Conservation (phyloP, 2,888 invertebrate genomes). For the Gari tellinella region DNA sequence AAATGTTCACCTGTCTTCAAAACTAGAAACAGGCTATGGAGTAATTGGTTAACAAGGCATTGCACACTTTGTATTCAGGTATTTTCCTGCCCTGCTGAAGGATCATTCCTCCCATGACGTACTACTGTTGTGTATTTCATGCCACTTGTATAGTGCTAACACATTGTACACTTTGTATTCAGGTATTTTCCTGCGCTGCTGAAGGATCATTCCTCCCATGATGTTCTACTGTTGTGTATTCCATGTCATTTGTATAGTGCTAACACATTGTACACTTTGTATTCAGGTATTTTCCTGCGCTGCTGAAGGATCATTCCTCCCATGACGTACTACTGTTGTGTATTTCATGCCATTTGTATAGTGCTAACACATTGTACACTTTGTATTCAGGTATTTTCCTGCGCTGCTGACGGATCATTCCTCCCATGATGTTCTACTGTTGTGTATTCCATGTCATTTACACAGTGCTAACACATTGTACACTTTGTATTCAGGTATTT, state of each 20-base stretch:
- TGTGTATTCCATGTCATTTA: conserved; percentile 91
- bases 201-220: conserved; percentile 93
- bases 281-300: conserved; percentile 85
- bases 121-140: conserved; percentile 89
- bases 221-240: conserved; percentile 90
- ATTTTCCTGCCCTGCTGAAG: conserved; percentile 89
- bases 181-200: conserved; percentile 87
- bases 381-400: conserved; percentile 83
- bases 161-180: background rate
- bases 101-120: conserved; percentile 93
- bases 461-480: no score
- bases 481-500: conserved; percentile 77
- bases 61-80: conserved; percentile 57
- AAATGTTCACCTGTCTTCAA: no score
- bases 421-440: conserved; percentile 91
- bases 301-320: conserved; percentile 92
- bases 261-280: no score
- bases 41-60: no score
- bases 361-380: no score
- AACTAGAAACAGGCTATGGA: no score
- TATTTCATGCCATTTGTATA: conserved; percentile 89
- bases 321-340: conserved; percentile 92
- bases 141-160: conserved; percentile 91
- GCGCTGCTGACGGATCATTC: conserved; percentile 91
- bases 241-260: conserved; percentile 90